These are phyloP conservation scores for Cremastinae sp. DNA, from an alignment of 2,888 invertebrate species.

Conservation along the genomic window DNA sequence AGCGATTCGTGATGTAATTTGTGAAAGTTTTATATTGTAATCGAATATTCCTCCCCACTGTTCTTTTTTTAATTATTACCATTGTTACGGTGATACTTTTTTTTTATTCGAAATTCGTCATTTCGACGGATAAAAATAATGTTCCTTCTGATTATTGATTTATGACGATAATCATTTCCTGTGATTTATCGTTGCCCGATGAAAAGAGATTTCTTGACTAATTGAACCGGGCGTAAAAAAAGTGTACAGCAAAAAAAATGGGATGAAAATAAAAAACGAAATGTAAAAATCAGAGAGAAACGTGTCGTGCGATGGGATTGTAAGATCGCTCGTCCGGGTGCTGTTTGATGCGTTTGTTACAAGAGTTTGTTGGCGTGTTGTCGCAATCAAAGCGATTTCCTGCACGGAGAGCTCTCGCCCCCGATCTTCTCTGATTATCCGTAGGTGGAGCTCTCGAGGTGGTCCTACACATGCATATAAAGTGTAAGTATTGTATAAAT, in stretches of 20 bases:
- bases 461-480: conserved; percentile 26
- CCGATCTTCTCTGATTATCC: conserved; percentile 58
- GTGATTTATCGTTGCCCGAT: neutral
- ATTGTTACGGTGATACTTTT: too few species aligned
- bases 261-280: too few species aligned
- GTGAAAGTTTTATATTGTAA: too few species aligned
- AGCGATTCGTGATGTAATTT: too few species aligned
- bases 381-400: conserved; percentile 56
- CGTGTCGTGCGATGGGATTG: too few species aligned
- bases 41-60: too few species aligned
- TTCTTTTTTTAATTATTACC: too few species aligned
- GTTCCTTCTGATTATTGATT: conserved; percentile 4
- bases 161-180: neutral
- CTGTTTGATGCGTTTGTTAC: conserved; percentile 45
- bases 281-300: too few species aligned
- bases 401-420: conserved; percentile 20
- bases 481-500: conserved; percentile 7
- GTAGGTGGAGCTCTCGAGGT: conserved; percentile 57
- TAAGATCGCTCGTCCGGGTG: conserved; percentile 29
- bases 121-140: too few species aligned
- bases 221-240: conserved; percentile 7
- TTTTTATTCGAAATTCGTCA: too few species aligned
- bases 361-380: conserved; percentile 40
- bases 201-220: conserved; percentile 7
- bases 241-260: too few species aligned